Conservation (phyloP, 2,888 invertebrate species). For the Antitype chi region DNA sequence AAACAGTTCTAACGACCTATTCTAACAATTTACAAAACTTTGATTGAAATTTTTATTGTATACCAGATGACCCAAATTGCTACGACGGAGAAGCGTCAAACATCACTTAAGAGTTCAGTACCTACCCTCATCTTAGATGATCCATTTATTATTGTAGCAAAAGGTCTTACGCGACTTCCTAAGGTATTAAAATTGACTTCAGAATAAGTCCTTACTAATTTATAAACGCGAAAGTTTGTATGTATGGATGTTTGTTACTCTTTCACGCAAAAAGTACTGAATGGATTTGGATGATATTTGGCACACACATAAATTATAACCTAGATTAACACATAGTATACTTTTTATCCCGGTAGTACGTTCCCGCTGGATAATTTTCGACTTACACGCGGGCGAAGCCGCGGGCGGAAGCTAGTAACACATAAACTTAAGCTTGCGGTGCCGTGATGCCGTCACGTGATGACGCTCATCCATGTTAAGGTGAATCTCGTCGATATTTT, state of each 20-base stretch:
- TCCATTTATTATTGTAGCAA: constrained; percentile 7
- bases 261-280: too few species aligned
- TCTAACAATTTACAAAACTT: constrained; percentile 44
- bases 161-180: not conserved
- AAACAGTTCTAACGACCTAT: constrained; percentile 43
- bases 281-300: too few species aligned
- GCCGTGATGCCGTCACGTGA: not conserved
- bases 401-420: too few species aligned
- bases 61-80: constrained; percentile 38
- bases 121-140: not conserved
- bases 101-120: constrained; percentile 29
- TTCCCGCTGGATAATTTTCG: too few species aligned
- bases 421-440: not conserved
- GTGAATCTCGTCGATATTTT: too few species aligned
- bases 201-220: too few species aligned
- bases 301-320: too few species aligned
- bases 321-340: too few species aligned
- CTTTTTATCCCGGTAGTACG: too few species aligned
- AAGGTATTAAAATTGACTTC: not conserved
- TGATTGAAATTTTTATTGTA: constrained; percentile 41
- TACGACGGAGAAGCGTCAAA: constrained; percentile 2
- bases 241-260: too few species aligned
- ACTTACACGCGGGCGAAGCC: too few species aligned
- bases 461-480: not conserved
- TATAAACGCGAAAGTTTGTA: too few species aligned